These are phyloP conservation scores for Pristionchus arcanus DNA, from an alignment of 2,888 invertebrate genomes.

Conservation along the genomic window DNA sequence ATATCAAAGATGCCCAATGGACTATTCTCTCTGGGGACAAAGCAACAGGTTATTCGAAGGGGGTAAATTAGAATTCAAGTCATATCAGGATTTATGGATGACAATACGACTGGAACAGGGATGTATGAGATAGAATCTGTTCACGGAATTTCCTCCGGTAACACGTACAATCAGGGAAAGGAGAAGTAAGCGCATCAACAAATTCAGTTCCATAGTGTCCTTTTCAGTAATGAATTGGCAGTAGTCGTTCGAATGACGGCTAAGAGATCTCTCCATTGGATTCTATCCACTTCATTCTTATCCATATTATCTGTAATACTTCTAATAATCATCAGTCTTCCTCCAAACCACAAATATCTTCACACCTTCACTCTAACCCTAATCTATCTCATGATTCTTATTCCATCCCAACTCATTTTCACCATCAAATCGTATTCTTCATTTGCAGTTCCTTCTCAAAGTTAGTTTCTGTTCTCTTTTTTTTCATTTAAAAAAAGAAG, in stretches of 20 bases:
- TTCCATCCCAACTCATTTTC: constrained; percentile 26
- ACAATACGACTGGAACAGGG: not conserved
- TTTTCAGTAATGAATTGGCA: not conserved
- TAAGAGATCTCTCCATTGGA: not conserved
- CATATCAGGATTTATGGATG: constrained; percentile 24
- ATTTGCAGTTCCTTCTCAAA: not conserved
- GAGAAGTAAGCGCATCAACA: not conserved
- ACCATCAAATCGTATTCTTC: not conserved
- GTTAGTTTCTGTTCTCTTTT: not conserved
- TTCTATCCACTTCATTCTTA: not conserved
- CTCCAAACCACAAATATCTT: constrained; percentile 3
- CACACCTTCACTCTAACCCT: not conserved
- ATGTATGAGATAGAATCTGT: not conserved
- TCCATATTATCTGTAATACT: not conserved
- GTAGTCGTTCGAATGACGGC: not conserved
- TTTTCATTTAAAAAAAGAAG: too few species aligned
- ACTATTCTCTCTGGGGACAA: not conserved
- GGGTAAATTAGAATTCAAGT: not conserved
- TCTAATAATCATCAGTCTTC: not conserved
- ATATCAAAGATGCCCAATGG: not conserved
- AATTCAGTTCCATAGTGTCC: not conserved
- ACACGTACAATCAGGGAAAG: not conserved
- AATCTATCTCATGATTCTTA: not conserved
- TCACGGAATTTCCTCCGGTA: not conserved
- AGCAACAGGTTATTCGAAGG: not conserved